Base-by-base conservation (phyloP, 2,888 invertebrate genomes). In the Orthosia cruda region DNA sequence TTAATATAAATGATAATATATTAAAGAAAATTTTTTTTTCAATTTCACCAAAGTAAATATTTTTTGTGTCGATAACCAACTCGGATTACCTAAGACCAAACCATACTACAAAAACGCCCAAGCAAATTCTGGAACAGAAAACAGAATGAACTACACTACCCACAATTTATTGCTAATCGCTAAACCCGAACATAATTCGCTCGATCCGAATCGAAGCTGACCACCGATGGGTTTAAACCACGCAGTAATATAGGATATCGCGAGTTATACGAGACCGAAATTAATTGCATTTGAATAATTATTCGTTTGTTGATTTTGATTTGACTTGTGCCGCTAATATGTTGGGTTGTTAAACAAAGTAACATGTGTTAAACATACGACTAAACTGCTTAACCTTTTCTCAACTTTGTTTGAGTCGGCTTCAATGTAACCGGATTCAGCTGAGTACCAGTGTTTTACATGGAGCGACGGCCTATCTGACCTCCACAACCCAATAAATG, bases 121-220 rank as follows among this genome's bases (percentile, higher is more conserved):
- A 71, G n/a, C 64, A 23, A 26, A 50, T 73, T 57, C n/a, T 58
- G 49, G 32, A 20, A 57, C 47, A 67, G 67, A 75, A 79, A 86
- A 80, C 76, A 67, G n/a, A 77, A 85, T 49, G 74, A 12, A 74
- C 85, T 85, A 57, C 87, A 80, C 49, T n/a, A 62, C 64, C 86
- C 83, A 74, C 83, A 83, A 80, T 86, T 86, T 86, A 86, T 86
- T 73, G 80, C 83, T 87, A 85, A 85, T 86, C 87, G 86, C 86
- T 71, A 78, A 84, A 85, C 83, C 86, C 68, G 69, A 87, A 85
- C 86, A 86, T 86, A 86, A 85, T 77, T 87, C 71, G 71, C 52
- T 74, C 64, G 74, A 77, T 79, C 58, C 71, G 58, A 73, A 85
- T 77, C 65, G 73, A 71, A 72, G 57, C 67, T 49, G 49, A 74